Conservation (phyloP, 2,113 vertebrate species). For the Seriola quinqueradiata region DNA sequence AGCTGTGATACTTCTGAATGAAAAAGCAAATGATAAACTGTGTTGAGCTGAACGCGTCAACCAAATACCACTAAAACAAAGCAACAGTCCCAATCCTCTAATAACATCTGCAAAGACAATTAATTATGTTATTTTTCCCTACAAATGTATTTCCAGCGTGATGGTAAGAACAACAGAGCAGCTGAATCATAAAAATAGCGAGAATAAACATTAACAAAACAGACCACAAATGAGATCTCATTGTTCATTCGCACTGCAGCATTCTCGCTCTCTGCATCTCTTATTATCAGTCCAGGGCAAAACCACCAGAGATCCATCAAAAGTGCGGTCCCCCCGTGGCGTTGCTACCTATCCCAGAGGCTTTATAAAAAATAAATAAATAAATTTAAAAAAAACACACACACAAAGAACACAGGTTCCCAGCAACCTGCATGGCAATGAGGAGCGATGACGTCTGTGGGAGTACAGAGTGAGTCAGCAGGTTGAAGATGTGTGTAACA, state of each 20-base stretch:
- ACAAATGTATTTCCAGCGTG: rapidly evolving
- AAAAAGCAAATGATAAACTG: slow-evolving; percentile 14
- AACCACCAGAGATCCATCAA: slow-evolving; percentile 40
- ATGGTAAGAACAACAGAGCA: not conserved
- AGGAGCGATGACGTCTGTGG: slow-evolving; percentile 33
- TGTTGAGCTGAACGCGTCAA: not conserved
- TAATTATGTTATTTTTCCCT: not conserved
- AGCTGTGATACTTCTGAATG: slow-evolving; percentile 8
- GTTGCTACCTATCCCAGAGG: slow-evolving; percentile 9
- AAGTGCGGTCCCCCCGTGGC: not conserved
- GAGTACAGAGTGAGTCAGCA: slow-evolving; percentile 62
- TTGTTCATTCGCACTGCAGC: slow-evolving; percentile 35
- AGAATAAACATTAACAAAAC: not conserved
- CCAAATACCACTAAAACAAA: not conserved
- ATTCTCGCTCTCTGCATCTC: not conserved
- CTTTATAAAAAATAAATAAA: not conserved
- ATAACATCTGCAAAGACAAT: not conserved
- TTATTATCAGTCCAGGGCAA: slow-evolving; percentile 18
- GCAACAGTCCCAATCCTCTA: not conserved
- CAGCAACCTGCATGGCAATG: slow-evolving; percentile 46
- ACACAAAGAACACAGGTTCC: slow-evolving; percentile 13
- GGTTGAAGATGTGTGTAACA: slow-evolving; percentile 8
- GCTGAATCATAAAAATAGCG: not conserved
- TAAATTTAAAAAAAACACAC: not conserved
- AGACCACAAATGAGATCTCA: slow-evolving; percentile 7